phyloP scores from a whole-genome alignment of 2,888 invertebrate genomes.

The Spisula subtruncata region DNA sequence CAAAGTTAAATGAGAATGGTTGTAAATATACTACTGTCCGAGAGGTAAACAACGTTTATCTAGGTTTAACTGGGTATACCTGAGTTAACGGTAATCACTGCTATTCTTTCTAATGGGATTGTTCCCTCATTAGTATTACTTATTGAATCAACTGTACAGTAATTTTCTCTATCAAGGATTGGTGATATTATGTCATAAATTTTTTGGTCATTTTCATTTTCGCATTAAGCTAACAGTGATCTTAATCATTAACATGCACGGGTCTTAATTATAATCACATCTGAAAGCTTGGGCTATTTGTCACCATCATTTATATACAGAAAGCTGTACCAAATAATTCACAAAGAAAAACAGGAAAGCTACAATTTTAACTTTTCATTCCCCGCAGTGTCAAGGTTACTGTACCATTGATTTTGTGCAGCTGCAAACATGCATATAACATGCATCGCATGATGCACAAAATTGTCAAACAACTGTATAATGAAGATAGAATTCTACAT shows the following conservation, averaged over 20 bases:
- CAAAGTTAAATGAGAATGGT: no score
- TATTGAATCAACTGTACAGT: no score
- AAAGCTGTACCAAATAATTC: not conserved
- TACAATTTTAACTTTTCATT: constrained; percentile 29
- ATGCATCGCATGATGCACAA: constrained; percentile 31
- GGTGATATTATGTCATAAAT: no score
- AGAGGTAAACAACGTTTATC: no score
- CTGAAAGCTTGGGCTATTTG: not conserved
- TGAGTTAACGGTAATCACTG: no score
- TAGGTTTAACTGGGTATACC: no score
- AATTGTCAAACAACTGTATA: constrained; percentile 28
- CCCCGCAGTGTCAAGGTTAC: constrained; percentile 37
- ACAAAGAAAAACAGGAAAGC: constrained; percentile 20
- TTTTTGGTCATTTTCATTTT: not conserved
- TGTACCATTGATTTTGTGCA: constrained; percentile 41
- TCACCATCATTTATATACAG: constrained; percentile 9
- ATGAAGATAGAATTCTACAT: constrained; percentile 13
- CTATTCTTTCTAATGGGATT: no score
- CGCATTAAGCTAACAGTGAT: not conserved
- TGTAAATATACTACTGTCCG: no score
- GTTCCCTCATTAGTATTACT: no score
- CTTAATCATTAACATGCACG: not conserved
- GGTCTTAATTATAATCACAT: not conserved
- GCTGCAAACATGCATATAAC: constrained; percentile 29
- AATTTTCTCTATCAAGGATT: no score